Evolutionary conservation across 2,888 invertebrate genomes (phyloP).

Genomic region (Drosophila rellima): DNA sequence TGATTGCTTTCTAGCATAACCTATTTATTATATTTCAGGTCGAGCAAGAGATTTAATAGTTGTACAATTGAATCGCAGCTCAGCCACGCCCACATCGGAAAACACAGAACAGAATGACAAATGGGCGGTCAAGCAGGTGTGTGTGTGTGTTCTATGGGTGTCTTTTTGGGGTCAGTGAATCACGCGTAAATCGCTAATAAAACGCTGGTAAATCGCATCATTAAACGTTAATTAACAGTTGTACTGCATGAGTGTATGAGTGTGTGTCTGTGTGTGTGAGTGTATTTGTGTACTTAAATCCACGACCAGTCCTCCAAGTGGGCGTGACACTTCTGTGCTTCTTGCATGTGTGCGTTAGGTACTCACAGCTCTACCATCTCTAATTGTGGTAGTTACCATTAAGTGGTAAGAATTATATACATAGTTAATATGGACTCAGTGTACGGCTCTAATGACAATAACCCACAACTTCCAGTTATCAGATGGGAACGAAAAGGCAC

Average conservation of each 20-base stretch:
- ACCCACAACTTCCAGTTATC: conserved; percentile 10
- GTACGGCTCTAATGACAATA: conserved; percentile 18
- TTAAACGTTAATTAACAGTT: conserved; percentile 57
- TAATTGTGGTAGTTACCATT: conserved; percentile 24
- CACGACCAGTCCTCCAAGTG: conserved; percentile 9
- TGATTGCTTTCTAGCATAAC: conserved; percentile 30
- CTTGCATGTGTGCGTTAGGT: not conserved
- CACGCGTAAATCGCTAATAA: conserved; percentile 54
- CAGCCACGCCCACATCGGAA: conserved; percentile 21
- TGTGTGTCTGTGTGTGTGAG: conserved; percentile 16
- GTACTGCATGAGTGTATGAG: conserved; percentile 3
- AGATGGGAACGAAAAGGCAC: conserved; percentile 2
- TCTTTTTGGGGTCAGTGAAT: conserved; percentile 29
- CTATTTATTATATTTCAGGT: conserved; percentile 16
- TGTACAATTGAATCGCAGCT: conserved; percentile 32
- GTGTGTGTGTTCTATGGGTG: not conserved
- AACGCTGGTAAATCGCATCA: conserved; percentile 57
- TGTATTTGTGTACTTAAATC: conserved; percentile 14
- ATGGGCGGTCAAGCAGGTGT: conserved; percentile 11
- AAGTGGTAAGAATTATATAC: conserved; percentile 27
- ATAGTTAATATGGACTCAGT: conserved; percentile 17
- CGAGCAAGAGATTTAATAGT: conserved; percentile 9
- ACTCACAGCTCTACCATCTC: conserved; percentile 6
- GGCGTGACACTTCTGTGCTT: conserved; percentile 28
- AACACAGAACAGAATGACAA: not conserved